These are phyloP conservation scores for Dromas ardeola DNA, from an alignment of 2,113 vertebrate genomes.

Conservation along the genomic window DNA sequence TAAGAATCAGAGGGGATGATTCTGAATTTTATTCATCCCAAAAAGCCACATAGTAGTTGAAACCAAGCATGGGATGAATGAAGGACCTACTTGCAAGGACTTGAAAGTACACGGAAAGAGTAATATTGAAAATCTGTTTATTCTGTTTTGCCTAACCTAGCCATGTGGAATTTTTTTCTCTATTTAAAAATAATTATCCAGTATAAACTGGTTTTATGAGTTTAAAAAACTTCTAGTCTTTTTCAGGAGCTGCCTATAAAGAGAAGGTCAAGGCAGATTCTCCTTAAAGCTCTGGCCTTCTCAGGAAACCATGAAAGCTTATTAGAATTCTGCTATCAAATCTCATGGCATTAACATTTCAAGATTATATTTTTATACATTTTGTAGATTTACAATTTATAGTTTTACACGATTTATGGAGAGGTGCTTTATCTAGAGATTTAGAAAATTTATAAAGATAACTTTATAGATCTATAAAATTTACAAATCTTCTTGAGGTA, in stretches of 20 bases:
- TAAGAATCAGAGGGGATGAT: neutral
- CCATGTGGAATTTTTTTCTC: neutral
- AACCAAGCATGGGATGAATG: neutral
- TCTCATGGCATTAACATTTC: neutral
- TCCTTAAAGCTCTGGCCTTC: neutral
- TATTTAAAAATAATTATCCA: neutral
- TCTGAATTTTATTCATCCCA: neutral
- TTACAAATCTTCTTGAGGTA: neutral
- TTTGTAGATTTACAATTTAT: neutral
- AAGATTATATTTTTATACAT: neutral
- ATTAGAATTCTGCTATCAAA: neutral
- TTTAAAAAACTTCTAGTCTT: neutral
- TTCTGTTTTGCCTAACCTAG: neutral
- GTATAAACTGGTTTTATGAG: neutral
- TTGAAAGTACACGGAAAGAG: neutral
- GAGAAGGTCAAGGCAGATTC: neutral
- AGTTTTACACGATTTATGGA: neutral
- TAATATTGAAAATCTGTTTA: neutral
- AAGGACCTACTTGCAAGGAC: neutral
- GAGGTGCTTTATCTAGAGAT: neutral
- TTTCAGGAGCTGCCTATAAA: neutral
- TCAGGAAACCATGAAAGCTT: neutral
- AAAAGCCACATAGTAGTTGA: neutral
- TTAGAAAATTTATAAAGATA: neutral
- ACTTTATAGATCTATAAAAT: neutral